Evolutionary conservation across 2,113 vertebrate genomes (phyloP).

Genomic region (Odobenus rosmarus): DNA sequence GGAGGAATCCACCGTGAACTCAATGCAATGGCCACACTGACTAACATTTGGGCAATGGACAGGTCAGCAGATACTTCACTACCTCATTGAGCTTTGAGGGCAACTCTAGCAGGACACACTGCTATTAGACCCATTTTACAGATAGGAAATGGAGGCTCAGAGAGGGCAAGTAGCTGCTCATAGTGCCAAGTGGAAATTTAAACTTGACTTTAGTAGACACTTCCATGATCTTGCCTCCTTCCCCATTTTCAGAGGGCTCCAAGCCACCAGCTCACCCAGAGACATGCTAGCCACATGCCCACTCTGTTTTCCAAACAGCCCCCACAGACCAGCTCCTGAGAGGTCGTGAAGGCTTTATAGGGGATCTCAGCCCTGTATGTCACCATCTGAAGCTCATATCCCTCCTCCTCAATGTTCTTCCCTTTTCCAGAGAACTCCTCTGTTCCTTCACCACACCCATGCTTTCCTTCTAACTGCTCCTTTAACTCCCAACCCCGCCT

Average conservation of each 20-base stretch:
- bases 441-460: background rate
- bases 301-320: background rate
- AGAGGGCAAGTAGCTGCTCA: background rate
- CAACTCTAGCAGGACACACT: background rate
- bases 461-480: background rate
- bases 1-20: background rate
- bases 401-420: no score
- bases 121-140: background rate
- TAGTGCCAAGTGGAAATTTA: background rate
- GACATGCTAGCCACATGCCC: background rate
- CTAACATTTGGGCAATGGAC: fast-evolving
- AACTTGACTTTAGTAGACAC: background rate
- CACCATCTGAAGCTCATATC: background rate
- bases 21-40: fast-evolving
- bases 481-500: background rate
- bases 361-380: background rate
- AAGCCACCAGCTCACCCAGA: background rate
- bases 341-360: background rate
- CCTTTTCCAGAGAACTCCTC: background rate
- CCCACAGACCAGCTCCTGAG: background rate
- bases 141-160: background rate
- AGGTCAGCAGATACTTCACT: background rate
- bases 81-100: background rate
- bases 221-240: background rate
- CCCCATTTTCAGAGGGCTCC: background rate